Base-by-base conservation (phyloP, 2,888 invertebrate genomes). In the Hermaeophaga mercurialis region DNA sequence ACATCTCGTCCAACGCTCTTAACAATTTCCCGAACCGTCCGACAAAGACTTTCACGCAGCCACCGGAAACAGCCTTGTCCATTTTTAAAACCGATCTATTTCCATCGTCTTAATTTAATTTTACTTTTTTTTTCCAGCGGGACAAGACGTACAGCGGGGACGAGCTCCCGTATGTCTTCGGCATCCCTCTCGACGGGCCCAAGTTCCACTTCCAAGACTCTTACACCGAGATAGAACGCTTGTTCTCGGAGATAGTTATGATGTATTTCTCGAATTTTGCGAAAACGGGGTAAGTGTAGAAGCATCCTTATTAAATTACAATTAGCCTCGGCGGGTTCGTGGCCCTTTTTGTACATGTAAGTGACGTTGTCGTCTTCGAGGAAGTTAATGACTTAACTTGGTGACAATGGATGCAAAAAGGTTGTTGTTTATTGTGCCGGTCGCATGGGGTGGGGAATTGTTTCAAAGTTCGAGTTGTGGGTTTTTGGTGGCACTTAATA, bases 261-360 rank as follows among this genome's bases (percentile, higher is more conserved):
- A 85, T 88, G 63, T 86, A 90, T 77, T 94, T 93, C 90, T 88
- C 90, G 58, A 94, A 94, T 79, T 95, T 95, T 71, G 93, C 91
- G 1, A 89, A 90, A 78, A 87, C 89, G 53, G 94, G 94, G 94
- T 94, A 80, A 83, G 85, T 77, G 46, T 53, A 36, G 49, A 5
- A 48, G 11, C 17, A 26, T 7, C 18, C 38, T 48, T 48, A 48
- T 56, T 47, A 44, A 31, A 9, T 38, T 24, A 43, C 26, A 55
- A 54, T 54, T 39, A 33, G 48, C 56, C 52, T n/a, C n/a, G n/a
- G n/a, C n/a, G n/a, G n/a, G n/a, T n/a, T n/a, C n/a, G n/a, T n/a
- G n/a, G n/a, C n/a, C n/a, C n/a, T 45, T 50, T 45, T 50, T 14
- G 31, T 39, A n/a, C 1, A 46, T 19, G 9, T 14, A 34, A 48